Conservation (phyloP, 2,113 vertebrate genomes). For the Pollimyrus isidori region DNA sequence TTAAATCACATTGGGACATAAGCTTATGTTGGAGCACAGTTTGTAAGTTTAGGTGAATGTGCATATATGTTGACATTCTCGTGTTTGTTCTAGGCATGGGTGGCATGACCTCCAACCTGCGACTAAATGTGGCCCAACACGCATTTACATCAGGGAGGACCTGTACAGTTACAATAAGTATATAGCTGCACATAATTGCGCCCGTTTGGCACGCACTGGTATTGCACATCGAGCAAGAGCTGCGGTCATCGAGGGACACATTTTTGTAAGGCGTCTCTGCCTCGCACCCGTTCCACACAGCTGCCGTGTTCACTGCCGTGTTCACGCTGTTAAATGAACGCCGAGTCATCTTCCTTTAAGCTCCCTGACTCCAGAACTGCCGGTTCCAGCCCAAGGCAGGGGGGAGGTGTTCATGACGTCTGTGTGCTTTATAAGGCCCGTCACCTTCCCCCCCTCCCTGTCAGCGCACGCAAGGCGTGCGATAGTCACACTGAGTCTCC, state of each 20-base stretch:
- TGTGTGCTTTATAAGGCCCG: background rate
- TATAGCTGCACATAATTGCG: background rate
- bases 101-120: background rate
- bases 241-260: background rate
- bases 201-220: background rate
- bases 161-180: background rate
- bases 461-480: background rate
- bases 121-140: background rate
- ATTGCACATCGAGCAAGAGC: background rate
- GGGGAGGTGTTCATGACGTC: background rate
- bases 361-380: background rate
- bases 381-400: background rate
- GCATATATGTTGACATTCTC: background rate
- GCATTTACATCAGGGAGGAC: background rate
- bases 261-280: background rate
- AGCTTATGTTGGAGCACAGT: background rate
- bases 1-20: background rate
- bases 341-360: background rate
- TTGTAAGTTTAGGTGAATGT: background rate
- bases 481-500: background rate
- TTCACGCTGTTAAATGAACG: background rate
- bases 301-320: background rate
- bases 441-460: background rate
- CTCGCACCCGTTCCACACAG: background rate
- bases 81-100: background rate